Evolutionary conservation across 1,140 invertebrate genomes (phyloP), one percentile per base, ranked within the genome.

Genomic region (Papilio glaucus): DNA sequence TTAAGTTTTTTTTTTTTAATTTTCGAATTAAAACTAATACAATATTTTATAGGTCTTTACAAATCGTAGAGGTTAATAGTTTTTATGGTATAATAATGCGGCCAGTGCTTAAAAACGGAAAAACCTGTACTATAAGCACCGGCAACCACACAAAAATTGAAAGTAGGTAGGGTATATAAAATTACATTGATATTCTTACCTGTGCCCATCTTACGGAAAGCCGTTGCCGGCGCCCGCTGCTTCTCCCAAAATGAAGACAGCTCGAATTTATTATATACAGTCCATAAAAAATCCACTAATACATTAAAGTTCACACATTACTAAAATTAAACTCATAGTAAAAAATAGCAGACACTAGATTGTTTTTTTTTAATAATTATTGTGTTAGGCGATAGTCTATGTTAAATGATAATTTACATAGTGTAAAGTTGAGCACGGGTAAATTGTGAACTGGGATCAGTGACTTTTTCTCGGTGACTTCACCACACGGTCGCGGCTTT

Each of bases 171-270:
- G n/a, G n/a, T n/a, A n/a, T n/a, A n/a, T n/a, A n/a, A n/a, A n/a
- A n/a, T n/a, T n/a, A n/a, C n/a, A n/a, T n/a, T n/a, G n/a, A n/a
- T 24, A 24, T 38, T 60, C 87, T 85, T 69, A 94, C 93, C 93
- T 90, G 93, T 94, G 42, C 93, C 93, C 93, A 94, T 94, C 72
- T 92, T 93, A 79, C 93, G 93, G 83, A 94, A 91, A 78, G 92
- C 86, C 86, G 89, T 87, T 79, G 89, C 83, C 81, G 91, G 87
- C 84, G 89, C 74, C 88, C 93, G 91, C 73, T 93, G 92, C 77
- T 92, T 93, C 74, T 94, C 93, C 93, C 93, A 94, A 82, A 93
- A 89, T 73, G 85, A 78, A 82, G 92, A 93, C 92, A 93, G 91
- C 83, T 86, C 93, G 90, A 76, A 81, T 73, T 15, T 53, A 10